Evolutionary conservation across 2,113 vertebrate genomes (phyloP), one percentile per base, ranked within the genome.

Genomic region (Cyphomyrus discorhynchus): DNA sequence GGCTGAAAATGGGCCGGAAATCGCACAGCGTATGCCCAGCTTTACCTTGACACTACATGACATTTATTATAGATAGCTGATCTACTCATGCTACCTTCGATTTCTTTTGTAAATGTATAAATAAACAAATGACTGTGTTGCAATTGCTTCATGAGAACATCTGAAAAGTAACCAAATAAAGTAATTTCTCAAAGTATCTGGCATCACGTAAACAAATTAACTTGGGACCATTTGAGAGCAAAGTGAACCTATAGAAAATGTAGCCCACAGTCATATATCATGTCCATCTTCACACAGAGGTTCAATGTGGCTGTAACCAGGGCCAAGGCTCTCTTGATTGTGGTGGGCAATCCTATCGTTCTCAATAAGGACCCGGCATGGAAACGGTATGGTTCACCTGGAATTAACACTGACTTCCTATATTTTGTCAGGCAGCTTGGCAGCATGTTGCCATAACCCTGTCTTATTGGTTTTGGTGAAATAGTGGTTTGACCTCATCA

Each of bases 251-350:
- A 42, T 42, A 42, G 62, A 31, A 70, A 70, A 35, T 80, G 74
- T 17, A 8, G 35, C 2, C 15, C 85, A 80, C 6, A 24, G 39
- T 19, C 45, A 83, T 58, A 82, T 87, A 62, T 39, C 39, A 46
- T 62, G 35, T 42, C 10, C 53, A 24, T 6, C n/a, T 85, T 88
- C 85, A 0, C 31, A 8, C 95, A 99, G 98, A 96, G 98, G 92
- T 95, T 99, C 91, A 99, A 99, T 0, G 98, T 99, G 91, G 97
- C 98, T 35, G 90, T 99, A 93, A 99, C 98, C 42, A 95, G 98
- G 93, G 97, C 98, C 90, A 98, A 98, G 94, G 94, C 98, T 50
- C 93, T 99, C 92, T 93, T 99, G 90, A 97, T 99, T 0, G 92
- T 99, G 89, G 96, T 99, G 92, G 98, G 98, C 49, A 99, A 99